Evolutionary conservation across 2,113 vertebrate species (phyloP).

Genomic region (human (Homo sapiens)): DNA sequence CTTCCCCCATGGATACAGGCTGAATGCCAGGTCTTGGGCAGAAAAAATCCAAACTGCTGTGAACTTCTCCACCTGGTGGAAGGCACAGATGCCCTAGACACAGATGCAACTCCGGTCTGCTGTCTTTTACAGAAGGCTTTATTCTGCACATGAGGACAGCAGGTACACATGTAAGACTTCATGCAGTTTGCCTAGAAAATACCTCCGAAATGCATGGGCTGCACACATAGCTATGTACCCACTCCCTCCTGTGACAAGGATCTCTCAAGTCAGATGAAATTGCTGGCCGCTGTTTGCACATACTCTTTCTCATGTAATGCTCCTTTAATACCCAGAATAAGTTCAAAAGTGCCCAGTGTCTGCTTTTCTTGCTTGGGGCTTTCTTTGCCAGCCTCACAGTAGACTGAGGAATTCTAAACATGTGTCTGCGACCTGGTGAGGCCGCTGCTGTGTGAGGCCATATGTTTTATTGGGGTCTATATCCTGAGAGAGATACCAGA

Average conservation of each 20-base stretch:
- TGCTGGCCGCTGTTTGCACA: constrained; percentile 56
- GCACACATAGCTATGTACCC: neutral
- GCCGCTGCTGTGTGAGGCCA: constrained; percentile 60
- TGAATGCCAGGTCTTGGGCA: neutral
- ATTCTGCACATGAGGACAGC: neutral
- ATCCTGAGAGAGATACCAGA: constrained; percentile 69
- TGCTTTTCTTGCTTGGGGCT: constrained; percentile 80
- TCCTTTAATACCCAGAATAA: constrained; percentile 72
- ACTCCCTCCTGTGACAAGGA: neutral
- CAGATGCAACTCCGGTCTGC: rapidly evolving
- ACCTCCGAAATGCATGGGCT: neutral
- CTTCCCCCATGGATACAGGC: neutral
- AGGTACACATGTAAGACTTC: neutral
- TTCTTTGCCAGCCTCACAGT: constrained; percentile 68
- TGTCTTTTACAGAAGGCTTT: neutral
- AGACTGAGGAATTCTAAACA: constrained; percentile 79
- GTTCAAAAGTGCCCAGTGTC: constrained; percentile 81
- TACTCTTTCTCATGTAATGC: constrained; percentile 68
- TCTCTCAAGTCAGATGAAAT: constrained; percentile 17
- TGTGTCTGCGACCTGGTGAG: constrained; percentile 68
- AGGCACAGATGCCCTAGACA: neutral
- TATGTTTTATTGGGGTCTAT: constrained; percentile 72
- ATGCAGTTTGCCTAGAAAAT: neutral
- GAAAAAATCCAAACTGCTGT: neutral
- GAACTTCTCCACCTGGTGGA: neutral